Evolutionary conservation across 2,797 vertebrate genomes (phyloP).

Genomic region (Arremon brunneinucha): DNA sequence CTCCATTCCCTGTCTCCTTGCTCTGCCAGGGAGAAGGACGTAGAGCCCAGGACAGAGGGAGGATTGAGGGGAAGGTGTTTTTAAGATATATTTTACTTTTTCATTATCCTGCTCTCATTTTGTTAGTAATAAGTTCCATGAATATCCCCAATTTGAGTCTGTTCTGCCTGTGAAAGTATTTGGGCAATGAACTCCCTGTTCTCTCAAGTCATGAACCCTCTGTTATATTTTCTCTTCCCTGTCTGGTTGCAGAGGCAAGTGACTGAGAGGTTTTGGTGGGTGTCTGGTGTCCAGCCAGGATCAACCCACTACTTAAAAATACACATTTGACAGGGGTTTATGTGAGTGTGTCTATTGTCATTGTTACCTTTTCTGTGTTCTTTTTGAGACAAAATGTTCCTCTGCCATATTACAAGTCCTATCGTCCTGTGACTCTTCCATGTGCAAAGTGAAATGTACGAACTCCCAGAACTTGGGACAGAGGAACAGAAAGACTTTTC

Average conservation of each 20-base stretch:
- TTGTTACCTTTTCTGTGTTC: background rate
- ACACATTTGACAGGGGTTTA: background rate
- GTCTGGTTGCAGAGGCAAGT: background rate
- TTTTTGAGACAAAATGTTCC: background rate
- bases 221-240: background rate
- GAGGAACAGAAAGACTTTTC: background rate
- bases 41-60: accelerated
- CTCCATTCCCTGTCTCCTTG: background rate
- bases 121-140: background rate
- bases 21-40: background rate
- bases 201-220: too few relatives aligned
- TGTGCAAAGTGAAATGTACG: background rate
- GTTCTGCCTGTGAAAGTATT: background rate
- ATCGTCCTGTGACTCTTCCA: background rate
- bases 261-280: background rate
- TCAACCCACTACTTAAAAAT: background rate
- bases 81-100: background rate
- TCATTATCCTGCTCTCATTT: background rate
- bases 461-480: background rate
- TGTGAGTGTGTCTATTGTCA: background rate
- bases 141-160: background rate
- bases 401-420: background rate
- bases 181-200: background rate
- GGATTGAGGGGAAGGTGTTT: background rate
- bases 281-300: background rate